A percentile compares a stretch with the other conserved stretches of the same genome.
phyloP scores from a whole-genome alignment of 2,797 vertebrate species.

The Diplodus puntazzo region DNA sequence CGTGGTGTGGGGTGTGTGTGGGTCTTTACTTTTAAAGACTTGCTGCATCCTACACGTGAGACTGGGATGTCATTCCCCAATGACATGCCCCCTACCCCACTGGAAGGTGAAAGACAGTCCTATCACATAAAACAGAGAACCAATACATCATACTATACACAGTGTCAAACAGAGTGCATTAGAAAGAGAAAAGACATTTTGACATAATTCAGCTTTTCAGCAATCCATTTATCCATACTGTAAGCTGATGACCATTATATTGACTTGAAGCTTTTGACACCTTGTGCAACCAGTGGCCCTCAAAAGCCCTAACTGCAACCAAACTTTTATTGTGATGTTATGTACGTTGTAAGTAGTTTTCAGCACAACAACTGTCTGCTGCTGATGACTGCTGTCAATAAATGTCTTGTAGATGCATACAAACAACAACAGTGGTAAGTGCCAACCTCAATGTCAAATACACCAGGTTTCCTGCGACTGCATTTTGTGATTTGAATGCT shows the following conservation, averaged over 20 bases:
- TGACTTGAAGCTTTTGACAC: background rate
- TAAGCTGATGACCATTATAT: background rate
- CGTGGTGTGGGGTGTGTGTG: constrained; percentile 21
- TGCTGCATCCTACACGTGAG: constrained; percentile 65
- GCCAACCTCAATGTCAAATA: background rate
- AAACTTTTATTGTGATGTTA: background rate
- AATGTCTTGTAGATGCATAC: background rate
- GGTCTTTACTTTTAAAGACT: constrained; percentile 65
- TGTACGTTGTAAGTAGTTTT: background rate
- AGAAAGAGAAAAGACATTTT: constrained; percentile 15
- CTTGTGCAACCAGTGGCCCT: background rate
- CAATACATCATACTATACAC: background rate
- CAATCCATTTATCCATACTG: background rate
- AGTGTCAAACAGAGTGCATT: background rate
- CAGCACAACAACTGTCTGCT: too few species aligned
- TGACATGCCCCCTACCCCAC: constrained; percentile 47
- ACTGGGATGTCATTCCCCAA: constrained; percentile 63
- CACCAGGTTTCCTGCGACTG: background rate
- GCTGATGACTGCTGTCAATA: background rate
- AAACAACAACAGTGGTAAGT: background rate
- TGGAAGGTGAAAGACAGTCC: constrained; percentile 12
- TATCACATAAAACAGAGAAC: background rate
- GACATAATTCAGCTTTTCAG: background rate
- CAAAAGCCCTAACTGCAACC: background rate
- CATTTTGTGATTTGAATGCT: background rate